These are phyloP conservation scores for Nansenia antarctica DNA, from an alignment of 2,113 vertebrate species.

Conservation along the genomic window DNA sequence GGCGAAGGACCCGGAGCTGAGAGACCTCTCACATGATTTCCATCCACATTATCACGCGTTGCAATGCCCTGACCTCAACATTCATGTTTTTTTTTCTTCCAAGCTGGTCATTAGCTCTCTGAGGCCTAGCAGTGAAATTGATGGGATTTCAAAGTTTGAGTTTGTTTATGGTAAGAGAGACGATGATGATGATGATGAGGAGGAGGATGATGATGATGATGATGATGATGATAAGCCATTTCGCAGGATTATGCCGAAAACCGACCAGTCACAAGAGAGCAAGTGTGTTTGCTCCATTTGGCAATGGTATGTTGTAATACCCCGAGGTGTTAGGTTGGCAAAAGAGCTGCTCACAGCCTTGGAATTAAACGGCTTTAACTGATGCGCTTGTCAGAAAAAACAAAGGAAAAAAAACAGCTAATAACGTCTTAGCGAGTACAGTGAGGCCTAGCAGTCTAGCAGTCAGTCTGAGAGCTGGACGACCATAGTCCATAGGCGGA, in stretches of 20 bases:
- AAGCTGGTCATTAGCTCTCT: constrained; percentile 34
- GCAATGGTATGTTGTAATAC: background rate
- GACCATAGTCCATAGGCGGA: no score
- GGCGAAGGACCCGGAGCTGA: constrained; percentile 9
- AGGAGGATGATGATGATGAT: no score
- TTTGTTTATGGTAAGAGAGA: constrained; percentile 30
- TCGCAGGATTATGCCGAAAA: constrained; percentile 7
- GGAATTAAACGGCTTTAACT: background rate
- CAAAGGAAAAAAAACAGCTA: background rate
- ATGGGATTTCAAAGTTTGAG: constrained; percentile 31
- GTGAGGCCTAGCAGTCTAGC: background rate
- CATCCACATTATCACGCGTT: constrained; percentile 34
- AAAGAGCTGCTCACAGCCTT: background rate
- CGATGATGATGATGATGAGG: no score
- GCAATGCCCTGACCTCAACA: constrained; percentile 30
- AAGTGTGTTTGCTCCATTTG: background rate
- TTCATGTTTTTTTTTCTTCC: constrained; percentile 40
- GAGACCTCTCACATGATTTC: constrained; percentile 40
- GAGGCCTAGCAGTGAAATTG: constrained; percentile 22
- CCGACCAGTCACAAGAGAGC: background rate
- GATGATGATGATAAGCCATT: constrained; percentile 29
- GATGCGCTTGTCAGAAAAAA: background rate
- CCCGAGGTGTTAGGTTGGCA: constrained; percentile 30
- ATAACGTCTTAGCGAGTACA: background rate
- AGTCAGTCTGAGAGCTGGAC: no score